Evolutionary conservation across 2,888 invertebrate genomes (phyloP).

Genomic region (Caenorhabditis sp.): DNA sequence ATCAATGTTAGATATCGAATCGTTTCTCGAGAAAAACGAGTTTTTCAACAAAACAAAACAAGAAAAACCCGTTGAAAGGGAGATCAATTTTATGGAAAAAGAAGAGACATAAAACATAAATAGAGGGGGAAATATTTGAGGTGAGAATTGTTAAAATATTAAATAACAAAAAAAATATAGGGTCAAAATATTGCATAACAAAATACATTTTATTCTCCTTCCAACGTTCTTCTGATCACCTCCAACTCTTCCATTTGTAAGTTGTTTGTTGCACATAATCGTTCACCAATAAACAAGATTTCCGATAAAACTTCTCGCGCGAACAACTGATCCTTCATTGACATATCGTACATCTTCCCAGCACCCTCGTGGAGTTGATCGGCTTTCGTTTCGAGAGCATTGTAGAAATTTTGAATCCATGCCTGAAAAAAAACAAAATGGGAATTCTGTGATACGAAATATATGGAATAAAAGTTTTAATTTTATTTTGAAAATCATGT

Average conservation of each 20-base stretch:
- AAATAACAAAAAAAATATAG: conserved; percentile 6
- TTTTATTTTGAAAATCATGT: too few relatives aligned
- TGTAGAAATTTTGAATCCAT: conserved; percentile 25
- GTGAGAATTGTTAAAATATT: too few relatives aligned
- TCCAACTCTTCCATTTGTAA: conserved; percentile 25
- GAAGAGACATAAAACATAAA: not conserved
- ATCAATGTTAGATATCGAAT: not conserved
- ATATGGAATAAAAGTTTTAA: not conserved
- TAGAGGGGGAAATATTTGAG: not conserved
- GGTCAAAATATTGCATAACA: not conserved
- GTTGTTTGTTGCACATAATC: conserved; percentile 12
- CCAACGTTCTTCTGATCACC: conserved; percentile 12
- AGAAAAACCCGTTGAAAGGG: not conserved
- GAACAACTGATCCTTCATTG: conserved; percentile 21
- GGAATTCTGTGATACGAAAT: too few relatives aligned
- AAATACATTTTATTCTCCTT: conserved; percentile 13
- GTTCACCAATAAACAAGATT: conserved; percentile 21
- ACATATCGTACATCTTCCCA: conserved; percentile 27
- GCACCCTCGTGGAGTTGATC: conserved; percentile 20
- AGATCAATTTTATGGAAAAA: conserved; percentile 3
- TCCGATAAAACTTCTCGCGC: conserved; percentile 25
- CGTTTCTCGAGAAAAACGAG: not conserved
- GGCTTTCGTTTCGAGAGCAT: conserved; percentile 19
- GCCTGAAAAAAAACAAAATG: conserved; percentile 27
- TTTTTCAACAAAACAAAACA: not conserved